Evolutionary conservation across 1,140 invertebrate species (phyloP), one percentile per base, ranked within the genome.

Genomic region (Andricus grossulariae): DNA sequence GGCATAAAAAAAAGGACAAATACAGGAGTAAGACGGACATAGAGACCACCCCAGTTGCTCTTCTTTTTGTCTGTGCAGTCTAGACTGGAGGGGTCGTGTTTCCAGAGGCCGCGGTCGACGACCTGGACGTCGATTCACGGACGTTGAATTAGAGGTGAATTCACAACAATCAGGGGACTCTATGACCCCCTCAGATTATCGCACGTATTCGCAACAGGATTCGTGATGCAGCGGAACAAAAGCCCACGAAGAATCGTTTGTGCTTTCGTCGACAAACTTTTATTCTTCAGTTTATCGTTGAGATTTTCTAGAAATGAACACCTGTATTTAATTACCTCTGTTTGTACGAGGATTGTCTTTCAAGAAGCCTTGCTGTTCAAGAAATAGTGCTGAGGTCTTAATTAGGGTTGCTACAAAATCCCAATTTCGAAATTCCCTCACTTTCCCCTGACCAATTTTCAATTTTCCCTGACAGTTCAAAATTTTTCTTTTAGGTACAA

Each of bases 141-240:
- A 66, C 60, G 8, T 32, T 66, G 60, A 39, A 66, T 66, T 39
- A 66, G 45, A 66, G 60, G 25, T 45, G 39, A 66, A 66, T 66
- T 66, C 60, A 60, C 57, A 66, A 66, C 60, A 13, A 39, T 66
- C n/a, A 16, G 39, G 16, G 39, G 10, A 66, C 15, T 57, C 13
- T 12, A 21, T 66, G 60, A 66, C 60, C 15, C 25, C 25, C 60
- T 66, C 25, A 16, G 13, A 13, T 66, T 32, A 66, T 66, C 15
- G n/a, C 25, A 66, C 60, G 60, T 39, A 32, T 66, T 11, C 7
- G 5, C 25, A 15, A 39, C 13, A 66, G 12, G 32, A 39, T 39
- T 66, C 60, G 15, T 66, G 60, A 66, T 39, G 60, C 60, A 66
- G 60, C 60, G 60, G 60, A 66, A 66, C 60, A 66, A 60, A 60